These are phyloP conservation scores for Phrynocephalus vlangalii DNA, from an alignment of 2,797 vertebrate genomes.

Conservation along the genomic window DNA sequence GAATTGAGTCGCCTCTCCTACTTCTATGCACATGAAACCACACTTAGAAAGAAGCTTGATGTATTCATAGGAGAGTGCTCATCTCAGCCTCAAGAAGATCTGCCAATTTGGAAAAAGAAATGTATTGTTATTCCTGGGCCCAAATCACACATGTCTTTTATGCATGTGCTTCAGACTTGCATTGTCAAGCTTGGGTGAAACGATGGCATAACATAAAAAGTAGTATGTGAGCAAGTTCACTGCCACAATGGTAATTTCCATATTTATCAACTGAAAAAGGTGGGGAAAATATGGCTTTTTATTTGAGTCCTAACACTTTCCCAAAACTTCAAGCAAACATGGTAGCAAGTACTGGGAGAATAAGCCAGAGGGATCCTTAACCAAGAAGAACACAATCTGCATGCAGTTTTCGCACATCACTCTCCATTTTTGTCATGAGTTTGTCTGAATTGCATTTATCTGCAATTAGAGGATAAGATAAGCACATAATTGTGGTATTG, in stretches of 20 bases:
- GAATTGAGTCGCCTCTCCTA: background rate
- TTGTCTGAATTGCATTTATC: background rate
- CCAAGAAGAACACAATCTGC: background rate
- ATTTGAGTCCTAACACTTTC: background rate
- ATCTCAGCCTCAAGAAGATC: constrained; percentile 4
- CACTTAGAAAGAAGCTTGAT: background rate
- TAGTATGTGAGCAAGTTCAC: background rate
- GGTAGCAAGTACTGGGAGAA: background rate
- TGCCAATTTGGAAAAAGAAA: background rate
- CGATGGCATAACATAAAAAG: too few relatives aligned
- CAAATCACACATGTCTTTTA: background rate
- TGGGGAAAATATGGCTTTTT: background rate
- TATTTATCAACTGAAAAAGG: background rate
- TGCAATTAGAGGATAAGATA: background rate
- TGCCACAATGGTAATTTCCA: background rate
- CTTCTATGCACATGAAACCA: too few relatives aligned
- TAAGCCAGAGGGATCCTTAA: background rate
- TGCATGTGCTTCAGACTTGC: background rate
- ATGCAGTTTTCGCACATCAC: background rate
- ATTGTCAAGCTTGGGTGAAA: background rate
- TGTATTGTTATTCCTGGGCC: background rate
- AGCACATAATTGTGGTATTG: background rate
- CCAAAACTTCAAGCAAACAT: background rate
- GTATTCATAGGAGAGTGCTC: background rate
- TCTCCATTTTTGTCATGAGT: background rate